These are phyloP conservation scores for Drosophila picticornis DNA, from an alignment of 2,888 invertebrate species.

Conservation along the genomic window DNA sequence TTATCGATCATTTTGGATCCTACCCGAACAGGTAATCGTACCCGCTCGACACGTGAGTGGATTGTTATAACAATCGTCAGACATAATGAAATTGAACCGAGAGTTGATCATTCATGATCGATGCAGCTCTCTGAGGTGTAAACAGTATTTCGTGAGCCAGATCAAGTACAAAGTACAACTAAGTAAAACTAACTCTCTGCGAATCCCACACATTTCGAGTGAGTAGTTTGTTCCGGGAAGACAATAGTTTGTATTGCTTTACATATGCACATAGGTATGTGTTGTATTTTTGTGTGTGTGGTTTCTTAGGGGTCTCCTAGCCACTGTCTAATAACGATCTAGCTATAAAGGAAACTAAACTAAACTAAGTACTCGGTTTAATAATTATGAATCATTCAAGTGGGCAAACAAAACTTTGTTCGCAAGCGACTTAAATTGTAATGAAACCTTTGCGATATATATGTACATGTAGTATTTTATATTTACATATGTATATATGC, in stretches of 20 bases:
- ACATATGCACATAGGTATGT: background rate
- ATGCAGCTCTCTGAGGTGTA: background rate
- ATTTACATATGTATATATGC: background rate
- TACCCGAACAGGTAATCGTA: background rate
- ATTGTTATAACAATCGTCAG: background rate
- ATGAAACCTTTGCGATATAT: constrained; percentile 60
- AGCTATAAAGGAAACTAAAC: constrained; percentile 1
- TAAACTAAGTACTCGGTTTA: background rate
- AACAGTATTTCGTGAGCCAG: constrained; percentile 13
- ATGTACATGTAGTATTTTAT: constrained; percentile 2
- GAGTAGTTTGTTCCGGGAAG: constrained; percentile 38
- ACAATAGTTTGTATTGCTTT: constrained; percentile 56
- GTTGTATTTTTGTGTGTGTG: constrained; percentile 1
- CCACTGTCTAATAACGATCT: background rate
- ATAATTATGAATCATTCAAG: constrained; percentile 27
- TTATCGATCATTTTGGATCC: background rate
- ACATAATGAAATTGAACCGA: background rate
- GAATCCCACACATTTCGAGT: constrained; percentile 18
- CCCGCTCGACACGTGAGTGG: background rate
- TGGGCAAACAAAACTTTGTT: constrained; percentile 17
- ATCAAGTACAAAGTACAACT: constrained; percentile 33
- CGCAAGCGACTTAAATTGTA: constrained; percentile 61
- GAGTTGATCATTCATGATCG: background rate
- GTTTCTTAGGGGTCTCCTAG: background rate
- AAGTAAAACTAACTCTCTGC: constrained; percentile 37